Conservation (phyloP, 2,888 invertebrate species). For the Lithophane leautieri region DNA sequence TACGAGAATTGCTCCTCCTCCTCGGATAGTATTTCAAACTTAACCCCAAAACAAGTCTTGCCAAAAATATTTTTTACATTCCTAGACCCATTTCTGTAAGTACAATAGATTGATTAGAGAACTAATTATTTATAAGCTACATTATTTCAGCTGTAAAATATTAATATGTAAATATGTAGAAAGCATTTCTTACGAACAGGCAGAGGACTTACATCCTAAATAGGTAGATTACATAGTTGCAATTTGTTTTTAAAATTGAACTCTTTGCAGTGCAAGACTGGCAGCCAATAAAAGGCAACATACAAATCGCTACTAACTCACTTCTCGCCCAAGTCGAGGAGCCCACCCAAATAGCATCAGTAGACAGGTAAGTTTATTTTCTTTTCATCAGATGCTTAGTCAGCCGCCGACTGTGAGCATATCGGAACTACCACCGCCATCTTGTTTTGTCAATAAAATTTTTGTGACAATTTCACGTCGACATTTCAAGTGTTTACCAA, state of each 20-base stretch:
- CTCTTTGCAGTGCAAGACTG: conserved; percentile 77
- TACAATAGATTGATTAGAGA: background rate
- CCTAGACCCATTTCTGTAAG: too few relatives aligned
- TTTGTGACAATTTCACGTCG: too few relatives aligned
- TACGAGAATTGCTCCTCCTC: too few relatives aligned
- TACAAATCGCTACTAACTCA: conserved; percentile 75
- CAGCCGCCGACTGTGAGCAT: background rate
- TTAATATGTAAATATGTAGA: background rate
- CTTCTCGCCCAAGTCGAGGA: conserved; percentile 80
- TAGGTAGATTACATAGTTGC: too few relatives aligned
- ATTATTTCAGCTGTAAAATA: background rate
- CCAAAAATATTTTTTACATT: too few relatives aligned
- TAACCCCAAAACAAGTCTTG: background rate
- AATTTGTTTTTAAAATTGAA: background rate
- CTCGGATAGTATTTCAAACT: background rate
- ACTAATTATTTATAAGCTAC: background rate
- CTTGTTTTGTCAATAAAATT: background rate
- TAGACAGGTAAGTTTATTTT: conserved; percentile 80
- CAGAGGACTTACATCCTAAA: background rate
- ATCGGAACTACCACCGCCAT: background rate
- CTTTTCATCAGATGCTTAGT: background rate
- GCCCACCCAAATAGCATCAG: conserved; percentile 70
- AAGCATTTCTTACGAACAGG: background rate
- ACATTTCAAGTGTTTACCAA: background rate
- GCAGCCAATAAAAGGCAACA: conserved; percentile 76